phyloP scores from a whole-genome alignment of 2,888 invertebrate genomes.

The Drosophila mercatorum region DNA sequence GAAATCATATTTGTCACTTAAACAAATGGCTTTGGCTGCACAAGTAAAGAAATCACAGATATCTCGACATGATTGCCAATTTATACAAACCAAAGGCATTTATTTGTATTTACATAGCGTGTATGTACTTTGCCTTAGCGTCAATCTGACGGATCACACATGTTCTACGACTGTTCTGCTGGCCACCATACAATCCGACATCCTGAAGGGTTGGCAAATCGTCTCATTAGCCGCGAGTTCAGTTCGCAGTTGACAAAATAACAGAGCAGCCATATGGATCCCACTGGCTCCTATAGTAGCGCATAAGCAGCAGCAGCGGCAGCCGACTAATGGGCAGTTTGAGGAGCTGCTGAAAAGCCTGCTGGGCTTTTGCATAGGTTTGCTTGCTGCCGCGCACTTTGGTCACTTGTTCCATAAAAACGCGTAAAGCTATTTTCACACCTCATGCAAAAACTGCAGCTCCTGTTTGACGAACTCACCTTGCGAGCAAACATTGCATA shows the following conservation, averaged over 20 bases:
- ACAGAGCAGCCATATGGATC: conserved; percentile 15
- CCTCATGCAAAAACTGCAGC: neutral
- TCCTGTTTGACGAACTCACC: neutral
- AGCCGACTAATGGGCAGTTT: conserved; percentile 15
- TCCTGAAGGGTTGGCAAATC: neutral
- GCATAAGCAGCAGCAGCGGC: conserved; percentile 43
- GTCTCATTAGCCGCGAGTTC: conserved; percentile 20
- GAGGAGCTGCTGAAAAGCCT: conserved; percentile 36
- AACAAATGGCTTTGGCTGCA: conserved; percentile 15
- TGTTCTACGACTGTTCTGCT: too few relatives aligned
- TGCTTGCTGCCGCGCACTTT: conserved; percentile 12
- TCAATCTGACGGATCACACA: conserved; percentile 7
- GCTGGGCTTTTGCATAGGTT: conserved; percentile 11
- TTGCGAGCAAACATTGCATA: neutral
- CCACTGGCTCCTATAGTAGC: conserved; percentile 29
- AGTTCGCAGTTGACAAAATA: neutral
- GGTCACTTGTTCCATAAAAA: conserved; percentile 26
- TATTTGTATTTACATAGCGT: conserved; percentile 36
- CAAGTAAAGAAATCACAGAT: conserved; percentile 27
- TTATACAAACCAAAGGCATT: conserved; percentile 17
- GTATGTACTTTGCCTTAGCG: conserved; percentile 12
- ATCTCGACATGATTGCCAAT: conserved; percentile 49
- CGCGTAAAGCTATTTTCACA: conserved; percentile 5
- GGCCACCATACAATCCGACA: conserved; percentile 15
- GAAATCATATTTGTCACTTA: conserved; percentile 64